A percentile compares a stretch with the other conserved stretches of the same genome.
Evolutionary conservation across 2,113 vertebrate genomes (phyloP).

Genomic region (Eublepharis macularius): DNA sequence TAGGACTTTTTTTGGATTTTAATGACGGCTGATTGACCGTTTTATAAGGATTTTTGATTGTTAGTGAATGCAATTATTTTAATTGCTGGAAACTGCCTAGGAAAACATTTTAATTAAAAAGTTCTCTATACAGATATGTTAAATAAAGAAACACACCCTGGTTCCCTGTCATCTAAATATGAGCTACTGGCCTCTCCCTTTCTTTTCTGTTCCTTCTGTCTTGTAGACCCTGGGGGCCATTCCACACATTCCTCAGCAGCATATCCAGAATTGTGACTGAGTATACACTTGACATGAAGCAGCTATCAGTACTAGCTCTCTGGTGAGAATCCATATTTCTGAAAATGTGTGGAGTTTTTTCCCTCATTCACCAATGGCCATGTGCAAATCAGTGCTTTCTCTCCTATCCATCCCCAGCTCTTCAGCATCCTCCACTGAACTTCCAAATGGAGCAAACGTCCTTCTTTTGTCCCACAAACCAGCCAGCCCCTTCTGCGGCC

Average conservation of each 20-base stretch:
- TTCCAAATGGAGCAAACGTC: not conserved
- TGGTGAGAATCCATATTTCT: not conserved
- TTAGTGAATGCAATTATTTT: too few species aligned
- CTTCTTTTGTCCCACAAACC: not conserved
- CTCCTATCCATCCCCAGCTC: slow-evolving; percentile 31
- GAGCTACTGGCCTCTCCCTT: too few species aligned
- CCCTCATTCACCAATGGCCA: not conserved
- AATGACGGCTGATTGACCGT: too few species aligned
- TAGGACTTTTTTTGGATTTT: too few species aligned
- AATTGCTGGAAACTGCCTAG: too few species aligned
- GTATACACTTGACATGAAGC: not conserved
- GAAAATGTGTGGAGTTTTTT: not conserved
- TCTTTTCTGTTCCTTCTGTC: too few species aligned
- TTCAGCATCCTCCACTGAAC: not conserved
- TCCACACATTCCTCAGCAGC: not conserved
- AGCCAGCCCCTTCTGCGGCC: slow-evolving; percentile 30
- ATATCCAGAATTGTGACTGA: not conserved
- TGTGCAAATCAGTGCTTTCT: not conserved
- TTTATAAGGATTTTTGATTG: too few species aligned
- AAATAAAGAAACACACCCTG: too few species aligned
- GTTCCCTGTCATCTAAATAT: too few species aligned
- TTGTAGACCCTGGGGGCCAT: not conserved
- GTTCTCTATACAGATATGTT: too few species aligned
- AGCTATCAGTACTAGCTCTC: not conserved
- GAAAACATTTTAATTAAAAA: too few species aligned